phyloP scores from a whole-genome alignment of 2,113 vertebrate genomes.

The Lagenorhynchus albirostris region DNA sequence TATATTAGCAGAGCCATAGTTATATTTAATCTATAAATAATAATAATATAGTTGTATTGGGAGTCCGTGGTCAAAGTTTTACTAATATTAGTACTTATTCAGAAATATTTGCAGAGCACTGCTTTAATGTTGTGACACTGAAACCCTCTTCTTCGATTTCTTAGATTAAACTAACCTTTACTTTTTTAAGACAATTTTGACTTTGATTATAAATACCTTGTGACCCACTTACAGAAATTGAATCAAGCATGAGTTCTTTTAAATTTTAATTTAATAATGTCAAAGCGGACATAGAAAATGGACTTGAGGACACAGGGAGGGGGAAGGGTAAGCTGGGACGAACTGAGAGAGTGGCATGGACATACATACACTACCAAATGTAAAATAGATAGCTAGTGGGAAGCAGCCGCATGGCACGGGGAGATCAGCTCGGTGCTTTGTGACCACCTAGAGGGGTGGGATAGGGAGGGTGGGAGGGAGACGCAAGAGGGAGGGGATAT shows the following conservation, averaged over 20 bases:
- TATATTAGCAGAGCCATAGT: not conserved
- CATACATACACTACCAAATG: no score
- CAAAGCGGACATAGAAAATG: not conserved
- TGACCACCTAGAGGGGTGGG: no score
- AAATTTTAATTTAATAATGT: constrained; percentile 29
- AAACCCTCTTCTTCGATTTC: not conserved
- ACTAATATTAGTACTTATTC: not conserved
- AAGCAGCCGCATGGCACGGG: no score
- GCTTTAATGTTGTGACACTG: not conserved
- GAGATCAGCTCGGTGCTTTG: no score
- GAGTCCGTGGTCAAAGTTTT: not conserved
- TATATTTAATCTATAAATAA: not conserved
- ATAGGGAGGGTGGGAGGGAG: no score
- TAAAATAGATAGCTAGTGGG: no score
- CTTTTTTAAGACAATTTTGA: not conserved
- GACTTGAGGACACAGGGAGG: no score
- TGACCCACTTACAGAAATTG: not conserved
- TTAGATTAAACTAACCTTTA: not conserved
- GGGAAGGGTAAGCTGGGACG: no score
- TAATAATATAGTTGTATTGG: not conserved
- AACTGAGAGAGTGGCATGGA: no score
- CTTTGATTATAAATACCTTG: not conserved
- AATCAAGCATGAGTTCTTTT: not conserved
- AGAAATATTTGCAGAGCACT: not conserved
- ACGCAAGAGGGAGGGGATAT: no score